Conservation (phyloP, 2,113 vertebrate genomes). For the Kobus ellipsiprymnus region DNA sequence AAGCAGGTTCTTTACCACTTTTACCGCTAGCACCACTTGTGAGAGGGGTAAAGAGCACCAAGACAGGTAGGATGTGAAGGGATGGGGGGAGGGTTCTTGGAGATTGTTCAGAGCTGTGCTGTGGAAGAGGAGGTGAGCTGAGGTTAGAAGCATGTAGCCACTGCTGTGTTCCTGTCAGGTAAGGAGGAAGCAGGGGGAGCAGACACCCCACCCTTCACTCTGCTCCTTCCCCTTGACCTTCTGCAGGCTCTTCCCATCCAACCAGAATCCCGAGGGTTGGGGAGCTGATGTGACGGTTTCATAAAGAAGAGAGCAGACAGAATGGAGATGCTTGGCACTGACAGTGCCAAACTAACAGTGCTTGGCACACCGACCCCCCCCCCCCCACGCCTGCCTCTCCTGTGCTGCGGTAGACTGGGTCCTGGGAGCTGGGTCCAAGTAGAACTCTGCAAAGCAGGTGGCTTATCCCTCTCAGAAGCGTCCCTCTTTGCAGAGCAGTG, state of each 20-base stretch:
- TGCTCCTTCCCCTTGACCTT: neutral
- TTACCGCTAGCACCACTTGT: neutral
- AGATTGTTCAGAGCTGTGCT: neutral
- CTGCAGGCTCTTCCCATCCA: neutral
- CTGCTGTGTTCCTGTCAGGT: too few relatives aligned
- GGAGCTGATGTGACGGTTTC: neutral
- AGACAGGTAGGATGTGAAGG: neutral
- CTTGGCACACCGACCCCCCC: neutral
- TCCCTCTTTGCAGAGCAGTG: neutral
- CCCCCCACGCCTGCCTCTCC: rapidly evolving
- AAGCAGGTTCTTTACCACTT: neutral
- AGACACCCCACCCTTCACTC: neutral
- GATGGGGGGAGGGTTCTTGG: neutral
- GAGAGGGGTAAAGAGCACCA: neutral
- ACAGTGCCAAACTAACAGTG: too few relatives aligned
- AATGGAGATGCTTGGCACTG: neutral
- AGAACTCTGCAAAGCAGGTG: neutral
- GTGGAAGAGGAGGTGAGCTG: neutral
- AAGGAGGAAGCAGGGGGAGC: neutral
- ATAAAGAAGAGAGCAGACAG: neutral
- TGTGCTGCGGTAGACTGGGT: neutral
- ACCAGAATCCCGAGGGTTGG: neutral
- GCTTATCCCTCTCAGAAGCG: too few relatives aligned
- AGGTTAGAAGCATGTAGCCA: neutral
- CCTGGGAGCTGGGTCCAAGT: neutral